Evolutionary conservation across 2,113 vertebrate species (phyloP), one percentile per base, ranked within the genome.

Genomic region (Tyto alba): DNA sequence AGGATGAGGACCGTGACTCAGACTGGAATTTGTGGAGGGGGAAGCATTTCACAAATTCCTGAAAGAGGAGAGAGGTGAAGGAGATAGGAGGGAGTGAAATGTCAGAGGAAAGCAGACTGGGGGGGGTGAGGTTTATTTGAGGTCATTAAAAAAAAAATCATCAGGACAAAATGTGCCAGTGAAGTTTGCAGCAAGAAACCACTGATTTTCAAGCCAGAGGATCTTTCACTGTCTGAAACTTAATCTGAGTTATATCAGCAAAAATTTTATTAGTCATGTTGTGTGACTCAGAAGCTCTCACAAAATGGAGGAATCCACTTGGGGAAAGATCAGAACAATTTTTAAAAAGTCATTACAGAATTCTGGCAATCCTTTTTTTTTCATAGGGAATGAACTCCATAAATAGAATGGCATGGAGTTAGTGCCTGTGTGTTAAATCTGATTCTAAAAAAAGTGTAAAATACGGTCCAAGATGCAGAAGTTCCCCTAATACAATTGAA

Each of bases 1-100:
- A 52, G 59, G 56, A 11, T 41, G 27, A 19, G 55, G 34, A 29
- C 3, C 7, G 27, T 6, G 52, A 45, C 5, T 7, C 8, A 5
- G 5, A 34, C 16, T 3, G 4, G 4, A 17, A 14, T 15, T 47
- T 15, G 19, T 6, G 18, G 64, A 13, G 17, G 1, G 15, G 23
- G 6, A 38, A 69, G 6, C 0, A 0, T 22, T 47, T 68, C 5
- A 6, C 40, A 80, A 69, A 57, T 45, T 77, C 30, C 20, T 32
- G 2, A 32, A 57, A n/a, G 64, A 25, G 21, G 9, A 57, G 45
- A n/a, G 9, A 0, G n/a, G n/a, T 0, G 4, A n/a, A 57, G 5
- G 11, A 43, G 57, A 14, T 34, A 5, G 11, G 32, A 41, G 26
- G 20, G 22, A 64, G 12, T 18, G 22, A 34, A 77, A 57, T 34